A percentile compares a stretch with the other conserved stretches of the same genome.
Conservation (phyloP, 2,888 invertebrate genomes). For the Drosophila robusta region DNA sequence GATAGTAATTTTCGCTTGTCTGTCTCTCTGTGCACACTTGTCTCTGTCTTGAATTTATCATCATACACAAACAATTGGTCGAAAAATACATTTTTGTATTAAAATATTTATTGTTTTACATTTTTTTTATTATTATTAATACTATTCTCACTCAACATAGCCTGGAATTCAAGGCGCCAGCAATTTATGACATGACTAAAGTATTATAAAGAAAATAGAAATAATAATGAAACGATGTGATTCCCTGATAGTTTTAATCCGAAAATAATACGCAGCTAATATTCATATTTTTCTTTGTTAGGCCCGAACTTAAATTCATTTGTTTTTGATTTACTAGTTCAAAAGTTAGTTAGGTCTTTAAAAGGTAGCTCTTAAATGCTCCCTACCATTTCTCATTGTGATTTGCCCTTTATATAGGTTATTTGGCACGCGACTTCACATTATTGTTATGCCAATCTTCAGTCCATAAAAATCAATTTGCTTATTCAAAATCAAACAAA, state of each 20-base stretch:
- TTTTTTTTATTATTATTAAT: too few species aligned
- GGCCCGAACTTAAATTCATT: too few species aligned
- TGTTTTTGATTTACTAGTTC: neutral
- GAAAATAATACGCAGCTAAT: neutral
- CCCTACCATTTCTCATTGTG: neutral
- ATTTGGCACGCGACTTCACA: slow-evolving; percentile 1
- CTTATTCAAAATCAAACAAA: neutral
- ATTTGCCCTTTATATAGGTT: slow-evolving; percentile 1
- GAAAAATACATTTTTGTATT: too few species aligned
- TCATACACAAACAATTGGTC: too few species aligned
- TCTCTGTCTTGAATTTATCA: too few species aligned
- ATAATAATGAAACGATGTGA: neutral
- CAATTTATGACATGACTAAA: too few species aligned
- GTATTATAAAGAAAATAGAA: neutral
- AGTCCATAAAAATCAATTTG: slow-evolving; percentile 6
- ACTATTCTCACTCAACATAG: too few species aligned
- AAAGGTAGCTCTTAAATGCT: neutral
- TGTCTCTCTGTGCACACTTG: too few species aligned
- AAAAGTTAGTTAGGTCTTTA: neutral
- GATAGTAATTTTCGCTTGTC: too few species aligned
- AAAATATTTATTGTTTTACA: too few species aligned
- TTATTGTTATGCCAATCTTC: neutral
- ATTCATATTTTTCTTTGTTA: neutral
- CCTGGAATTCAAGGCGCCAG: too few species aligned
- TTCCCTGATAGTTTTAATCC: too few species aligned